Conservation (phyloP, 2,797 vertebrate genomes). For the Luscinia megarhynchos region DNA sequence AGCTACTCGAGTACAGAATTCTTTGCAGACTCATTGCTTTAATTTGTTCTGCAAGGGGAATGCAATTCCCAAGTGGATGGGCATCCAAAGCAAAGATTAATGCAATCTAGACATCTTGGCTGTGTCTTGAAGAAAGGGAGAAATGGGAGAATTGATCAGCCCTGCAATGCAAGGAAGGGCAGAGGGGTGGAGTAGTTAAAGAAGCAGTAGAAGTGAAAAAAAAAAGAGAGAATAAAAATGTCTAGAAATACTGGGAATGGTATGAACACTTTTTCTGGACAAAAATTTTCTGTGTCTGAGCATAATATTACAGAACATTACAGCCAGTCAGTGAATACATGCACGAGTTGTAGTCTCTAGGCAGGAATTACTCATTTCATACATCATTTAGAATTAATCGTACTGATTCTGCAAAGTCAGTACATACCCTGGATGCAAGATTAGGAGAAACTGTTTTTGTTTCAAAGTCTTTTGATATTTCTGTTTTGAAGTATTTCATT, state of each 20-base stretch:
- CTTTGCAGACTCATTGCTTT: background rate
- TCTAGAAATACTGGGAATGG: background rate
- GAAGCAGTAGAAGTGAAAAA: background rate
- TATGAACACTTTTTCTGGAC: background rate
- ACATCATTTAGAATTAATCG: slow-evolving; percentile 43
- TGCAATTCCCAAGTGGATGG: background rate
- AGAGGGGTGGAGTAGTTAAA: background rate
- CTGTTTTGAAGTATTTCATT: slow-evolving; percentile 19
- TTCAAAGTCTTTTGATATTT: slow-evolving; percentile 35
- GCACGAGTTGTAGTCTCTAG: background rate
- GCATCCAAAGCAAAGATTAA: background rate
- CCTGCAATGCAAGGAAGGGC: background rate
- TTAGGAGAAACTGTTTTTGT: background rate
- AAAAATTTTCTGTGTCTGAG: background rate
- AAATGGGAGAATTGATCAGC: background rate
- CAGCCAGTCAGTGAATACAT: background rate
- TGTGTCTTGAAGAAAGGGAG: background rate
- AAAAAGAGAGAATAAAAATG: background rate
- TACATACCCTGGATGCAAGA: background rate
- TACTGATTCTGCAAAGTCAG: slow-evolving; percentile 27
- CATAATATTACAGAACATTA: slow-evolving; percentile 16
- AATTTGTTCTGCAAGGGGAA: background rate
- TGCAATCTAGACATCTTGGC: background rate
- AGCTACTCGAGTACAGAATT: background rate
- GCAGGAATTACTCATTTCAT: slow-evolving; percentile 37